phyloP scores from a whole-genome alignment of 2,888 invertebrate species.

The Saturnia japonica region DNA sequence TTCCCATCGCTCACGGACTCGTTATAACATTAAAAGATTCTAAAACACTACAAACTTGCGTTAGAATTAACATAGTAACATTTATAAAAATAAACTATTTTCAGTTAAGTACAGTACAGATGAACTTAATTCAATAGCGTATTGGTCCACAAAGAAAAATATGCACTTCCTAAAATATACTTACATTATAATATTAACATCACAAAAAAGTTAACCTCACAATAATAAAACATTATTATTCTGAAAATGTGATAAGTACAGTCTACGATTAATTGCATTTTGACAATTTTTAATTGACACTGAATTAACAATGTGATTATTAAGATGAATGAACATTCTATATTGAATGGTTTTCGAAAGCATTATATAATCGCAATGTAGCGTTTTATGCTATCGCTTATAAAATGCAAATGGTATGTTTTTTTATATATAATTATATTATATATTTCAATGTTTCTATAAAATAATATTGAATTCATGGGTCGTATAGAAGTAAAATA shows the following conservation, averaged over 20 bases:
- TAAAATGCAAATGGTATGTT: neutral
- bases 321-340: neutral
- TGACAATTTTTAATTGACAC: constrained; percentile 9
- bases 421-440: neutral
- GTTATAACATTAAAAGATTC: constrained; percentile 29
- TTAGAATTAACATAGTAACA: constrained; percentile 40
- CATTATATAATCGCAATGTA: neutral
- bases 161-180: constrained; percentile 13
- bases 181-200: constrained; percentile 3
- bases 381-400: neutral
- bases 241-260: neutral
- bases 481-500: neutral
- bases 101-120: constrained; percentile 24
- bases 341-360: neutral
- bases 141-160: constrained; percentile 51
- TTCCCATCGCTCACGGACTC: constrained; percentile 5
- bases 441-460: neutral
- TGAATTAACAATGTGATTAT: neutral
- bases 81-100: constrained; percentile 52
- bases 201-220: neutral
- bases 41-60: constrained; percentile 38
- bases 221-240: neutral
- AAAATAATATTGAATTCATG: no score
- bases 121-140: constrained; percentile 37
- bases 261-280: constrained; percentile 4